phyloP scores from a whole-genome alignment of 2,113 vertebrate genomes.

The Tachycineta bicolor region DNA sequence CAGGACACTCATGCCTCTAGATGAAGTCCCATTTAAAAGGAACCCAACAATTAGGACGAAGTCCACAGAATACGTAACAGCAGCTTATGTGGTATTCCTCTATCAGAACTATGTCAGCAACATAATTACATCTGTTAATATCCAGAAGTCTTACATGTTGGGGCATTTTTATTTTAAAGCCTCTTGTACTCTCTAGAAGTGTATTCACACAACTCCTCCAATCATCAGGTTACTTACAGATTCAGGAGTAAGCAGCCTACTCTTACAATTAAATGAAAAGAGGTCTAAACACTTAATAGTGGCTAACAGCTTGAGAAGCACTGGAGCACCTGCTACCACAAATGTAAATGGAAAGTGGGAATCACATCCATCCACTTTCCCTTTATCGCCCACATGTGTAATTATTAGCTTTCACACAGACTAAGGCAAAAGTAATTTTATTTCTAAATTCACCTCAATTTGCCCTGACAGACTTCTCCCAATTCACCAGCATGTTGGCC shows the following conservation, averaged over 20 bases:
- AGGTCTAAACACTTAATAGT: neutral
- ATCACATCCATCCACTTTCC: neutral
- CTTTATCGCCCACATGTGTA: neutral
- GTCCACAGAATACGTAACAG: neutral
- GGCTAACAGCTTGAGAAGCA: neutral
- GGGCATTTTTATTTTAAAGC: neutral
- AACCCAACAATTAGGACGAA: neutral
- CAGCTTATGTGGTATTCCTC: neutral
- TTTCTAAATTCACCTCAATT: neutral
- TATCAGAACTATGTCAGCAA: neutral
- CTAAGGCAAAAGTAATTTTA: conserved; percentile 1
- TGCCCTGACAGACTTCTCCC: neutral
- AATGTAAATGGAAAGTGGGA: neutral
- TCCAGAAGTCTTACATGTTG: neutral
- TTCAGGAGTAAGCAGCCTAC: neutral
- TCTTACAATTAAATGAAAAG: neutral
- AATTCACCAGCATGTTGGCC: neutral
- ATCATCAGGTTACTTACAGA: neutral
- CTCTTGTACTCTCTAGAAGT: neutral
- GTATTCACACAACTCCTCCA: neutral
- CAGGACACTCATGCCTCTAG: neutral
- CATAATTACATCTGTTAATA: neutral
- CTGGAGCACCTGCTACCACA: neutral
- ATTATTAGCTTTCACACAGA: neutral
- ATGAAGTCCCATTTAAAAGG: neutral